Percentiles rank a stretch among this genome's conserved stretches.
These are phyloP conservation scores for Caenorhabditis sp. DNA, from an alignment of 2,888 invertebrate genomes.

Conservation along the genomic window DNA sequence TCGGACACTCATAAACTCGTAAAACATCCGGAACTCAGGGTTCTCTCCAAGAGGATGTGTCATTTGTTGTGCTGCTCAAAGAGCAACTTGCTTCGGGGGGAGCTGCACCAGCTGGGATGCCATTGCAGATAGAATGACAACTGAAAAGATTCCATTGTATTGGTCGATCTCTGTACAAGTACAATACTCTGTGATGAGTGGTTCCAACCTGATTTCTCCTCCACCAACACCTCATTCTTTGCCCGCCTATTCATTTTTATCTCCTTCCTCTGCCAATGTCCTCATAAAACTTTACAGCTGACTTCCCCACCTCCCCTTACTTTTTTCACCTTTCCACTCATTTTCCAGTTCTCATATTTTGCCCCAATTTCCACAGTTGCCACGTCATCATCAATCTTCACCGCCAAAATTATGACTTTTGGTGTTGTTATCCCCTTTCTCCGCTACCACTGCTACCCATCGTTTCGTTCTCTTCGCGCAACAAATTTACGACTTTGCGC, in stretches of 20 bases:
- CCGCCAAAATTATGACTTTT: constrained; percentile 31
- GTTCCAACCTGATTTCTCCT: constrained; percentile 8
- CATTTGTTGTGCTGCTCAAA: constrained; percentile 5
- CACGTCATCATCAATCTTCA: constrained; percentile 45
- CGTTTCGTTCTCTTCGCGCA: constrained; percentile 4
- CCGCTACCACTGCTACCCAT: neutral
- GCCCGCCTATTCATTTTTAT: constrained; percentile 2
- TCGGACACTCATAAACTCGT: constrained; percentile 54
- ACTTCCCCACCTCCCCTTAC: neutral
- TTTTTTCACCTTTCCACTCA: neutral
- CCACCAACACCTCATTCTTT: constrained; percentile 18
- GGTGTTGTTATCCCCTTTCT: constrained; percentile 2
- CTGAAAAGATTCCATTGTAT: neutral
- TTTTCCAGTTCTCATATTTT: neutral
- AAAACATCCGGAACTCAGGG: constrained; percentile 3
- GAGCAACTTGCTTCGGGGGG: neutral
- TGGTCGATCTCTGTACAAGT: too few species aligned
- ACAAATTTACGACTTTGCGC: constrained; percentile 58
- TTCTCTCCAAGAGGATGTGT: neutral
- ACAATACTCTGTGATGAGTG: too few species aligned
- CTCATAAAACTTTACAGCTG: constrained; percentile 53
- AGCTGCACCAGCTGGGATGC: neutral
- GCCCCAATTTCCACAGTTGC: neutral
- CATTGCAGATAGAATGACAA: neutral
- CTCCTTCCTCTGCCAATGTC: constrained; percentile 13